These are phyloP conservation scores for Acrobasis consociella DNA, from an alignment of 2,888 invertebrate genomes.

Conservation along the genomic window DNA sequence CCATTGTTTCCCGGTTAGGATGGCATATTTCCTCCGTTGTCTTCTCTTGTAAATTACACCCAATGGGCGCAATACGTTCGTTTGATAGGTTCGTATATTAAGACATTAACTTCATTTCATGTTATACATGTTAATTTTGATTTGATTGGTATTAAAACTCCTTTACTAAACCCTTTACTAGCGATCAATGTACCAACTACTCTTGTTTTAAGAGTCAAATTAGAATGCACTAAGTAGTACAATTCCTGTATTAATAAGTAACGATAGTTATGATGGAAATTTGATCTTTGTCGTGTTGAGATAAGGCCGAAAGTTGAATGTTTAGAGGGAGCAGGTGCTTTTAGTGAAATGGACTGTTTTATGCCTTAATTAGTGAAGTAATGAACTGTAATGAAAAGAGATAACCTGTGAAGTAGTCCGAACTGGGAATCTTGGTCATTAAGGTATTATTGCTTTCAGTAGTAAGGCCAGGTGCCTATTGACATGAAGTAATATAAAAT, in stretches of 20 bases:
- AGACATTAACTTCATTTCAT: slow-evolving; percentile 10
- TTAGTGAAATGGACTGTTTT: slow-evolving; percentile 22
- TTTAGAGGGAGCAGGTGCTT: slow-evolving; percentile 6
- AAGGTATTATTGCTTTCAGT: slow-evolving; percentile 9
- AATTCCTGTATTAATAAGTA: neutral
- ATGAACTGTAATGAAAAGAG: slow-evolving; percentile 26
- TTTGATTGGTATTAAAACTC: slow-evolving; percentile 12
- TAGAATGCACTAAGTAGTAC: slow-evolving; percentile 2
- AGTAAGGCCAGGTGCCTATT: neutral
- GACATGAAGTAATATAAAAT: neutral
- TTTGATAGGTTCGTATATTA: slow-evolving; percentile 7
- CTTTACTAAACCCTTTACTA: neutral
- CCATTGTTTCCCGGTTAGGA: too few relatives aligned
- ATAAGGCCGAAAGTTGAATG: slow-evolving; percentile 4
- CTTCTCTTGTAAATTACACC: neutral
- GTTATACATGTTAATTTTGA: slow-evolving; percentile 10
- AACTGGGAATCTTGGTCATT: slow-evolving; percentile 18
- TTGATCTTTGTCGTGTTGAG: neutral
- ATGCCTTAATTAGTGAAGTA: slow-evolving; percentile 30
- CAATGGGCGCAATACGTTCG: neutral
- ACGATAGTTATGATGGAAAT: neutral
- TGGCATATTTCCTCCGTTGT: neutral
- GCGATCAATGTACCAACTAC: slow-evolving; percentile 4
- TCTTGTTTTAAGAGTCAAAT: slow-evolving; percentile 4
- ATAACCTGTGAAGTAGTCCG: slow-evolving; percentile 26